A percentile compares a stretch with the other conserved stretches of the same genome.
These are phyloP conservation scores for Limnephilus lunatus DNA, from an alignment of 2,888 invertebrate species.

Conservation along the genomic window DNA sequence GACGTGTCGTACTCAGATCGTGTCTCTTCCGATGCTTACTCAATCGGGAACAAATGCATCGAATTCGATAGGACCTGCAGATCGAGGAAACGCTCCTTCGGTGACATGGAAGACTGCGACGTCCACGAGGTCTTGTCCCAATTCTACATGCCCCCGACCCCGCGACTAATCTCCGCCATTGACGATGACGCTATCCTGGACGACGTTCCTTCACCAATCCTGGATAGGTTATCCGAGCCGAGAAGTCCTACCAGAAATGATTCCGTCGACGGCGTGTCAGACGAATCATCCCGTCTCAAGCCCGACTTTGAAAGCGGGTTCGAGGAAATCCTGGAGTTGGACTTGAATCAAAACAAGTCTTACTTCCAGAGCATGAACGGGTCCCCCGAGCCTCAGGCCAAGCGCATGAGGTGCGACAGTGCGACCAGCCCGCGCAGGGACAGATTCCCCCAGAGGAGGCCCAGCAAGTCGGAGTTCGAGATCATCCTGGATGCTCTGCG, in stretches of 20 bases:
- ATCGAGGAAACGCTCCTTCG: conserved; percentile 74
- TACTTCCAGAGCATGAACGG: conserved; percentile 67
- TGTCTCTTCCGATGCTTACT: conserved; percentile 53
- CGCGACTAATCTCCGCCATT: conserved; percentile 82
- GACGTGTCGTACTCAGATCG: conserved; percentile 59
- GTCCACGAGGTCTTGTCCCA: conserved; percentile 84
- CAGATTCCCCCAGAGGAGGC: conserved; percentile 53
- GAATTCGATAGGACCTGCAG: conserved; percentile 62
- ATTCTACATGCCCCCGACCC: conserved; percentile 84
- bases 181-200: conserved; percentile 77
- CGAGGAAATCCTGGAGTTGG: conserved; percentile 66
- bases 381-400: conserved; percentile 65
- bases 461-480: conserved; percentile 72
- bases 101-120: conserved; percentile 82
- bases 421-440: conserved; percentile 42
- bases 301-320: conserved; percentile 64
- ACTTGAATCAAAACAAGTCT: conserved; percentile 70
- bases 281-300: conserved; percentile 69
- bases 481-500: conserved; percentile 73
- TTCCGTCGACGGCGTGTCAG: conserved; percentile 66
- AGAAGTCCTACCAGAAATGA: conserved; percentile 67
- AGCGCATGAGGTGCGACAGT: conserved; percentile 66
- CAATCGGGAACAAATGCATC: conserved; percentile 58
- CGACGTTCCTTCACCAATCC: conserved; percentile 71
- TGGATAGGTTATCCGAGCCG: conserved; percentile 70